These are phyloP conservation scores for Sternarchorhynchus goeldii DNA, from an alignment of 2,797 vertebrate genomes.

Conservation along the genomic window DNA sequence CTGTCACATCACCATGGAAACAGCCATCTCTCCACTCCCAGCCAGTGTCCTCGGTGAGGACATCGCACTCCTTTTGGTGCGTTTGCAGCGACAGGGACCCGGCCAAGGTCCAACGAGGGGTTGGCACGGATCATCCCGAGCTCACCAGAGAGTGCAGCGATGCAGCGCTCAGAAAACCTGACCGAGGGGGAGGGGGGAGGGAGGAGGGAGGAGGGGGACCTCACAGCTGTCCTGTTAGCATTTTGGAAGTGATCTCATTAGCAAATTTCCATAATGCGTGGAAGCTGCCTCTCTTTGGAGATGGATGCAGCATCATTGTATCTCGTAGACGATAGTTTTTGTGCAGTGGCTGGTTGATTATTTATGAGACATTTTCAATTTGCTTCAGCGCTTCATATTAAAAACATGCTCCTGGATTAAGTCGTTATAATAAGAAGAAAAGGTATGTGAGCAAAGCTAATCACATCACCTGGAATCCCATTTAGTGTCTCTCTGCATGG, in stretches of 20 bases:
- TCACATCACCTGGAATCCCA: conserved; percentile 60
- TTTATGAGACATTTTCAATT: conserved; percentile 62
- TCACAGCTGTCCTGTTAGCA: conserved; percentile 57
- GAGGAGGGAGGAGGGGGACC: not conserved
- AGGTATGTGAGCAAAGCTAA: conserved; percentile 63
- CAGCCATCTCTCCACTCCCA: conserved; percentile 55
- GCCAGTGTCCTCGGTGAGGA: conserved; percentile 28
- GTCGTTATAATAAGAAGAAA: conserved; percentile 61
- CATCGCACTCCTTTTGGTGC: conserved; percentile 28
- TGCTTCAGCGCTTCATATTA: conserved; percentile 53
- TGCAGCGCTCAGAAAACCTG: conserved; percentile 25
- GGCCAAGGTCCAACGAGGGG: not conserved
- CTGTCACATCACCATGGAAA: conserved; percentile 71
- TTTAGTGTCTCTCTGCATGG: conserved; percentile 34
- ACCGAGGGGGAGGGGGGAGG: not conserved
- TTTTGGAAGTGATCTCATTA: conserved; percentile 62
- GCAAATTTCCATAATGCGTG: conserved; percentile 63
- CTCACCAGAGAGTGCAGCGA: not conserved
- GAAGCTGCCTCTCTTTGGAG: conserved; percentile 54
- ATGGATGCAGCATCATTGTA: conserved; percentile 55
- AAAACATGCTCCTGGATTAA: conserved; percentile 59
- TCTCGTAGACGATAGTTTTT: conserved; percentile 57
- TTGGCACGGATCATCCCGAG: conserved; percentile 4
- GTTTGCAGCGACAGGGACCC: conserved; percentile 38
- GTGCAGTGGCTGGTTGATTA: conserved; percentile 56